Evolutionary conservation across 2,888 invertebrate species (phyloP), one percentile per base, ranked within the genome.

Genomic region (Nemurella pictetii): DNA sequence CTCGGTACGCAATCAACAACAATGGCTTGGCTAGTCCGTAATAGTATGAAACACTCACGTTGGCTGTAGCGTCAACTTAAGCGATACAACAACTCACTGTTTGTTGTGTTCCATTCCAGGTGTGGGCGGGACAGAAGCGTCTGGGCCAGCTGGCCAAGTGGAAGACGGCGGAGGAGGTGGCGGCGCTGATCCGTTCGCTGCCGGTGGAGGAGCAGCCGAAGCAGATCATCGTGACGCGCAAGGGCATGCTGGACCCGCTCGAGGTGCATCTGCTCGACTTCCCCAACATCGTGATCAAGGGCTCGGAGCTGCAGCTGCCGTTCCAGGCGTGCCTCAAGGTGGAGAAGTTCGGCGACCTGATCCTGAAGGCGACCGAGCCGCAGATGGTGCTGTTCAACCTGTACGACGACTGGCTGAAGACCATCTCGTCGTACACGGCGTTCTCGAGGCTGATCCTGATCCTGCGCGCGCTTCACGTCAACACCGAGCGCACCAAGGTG

Each of bases 151-250:
- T 99, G 91, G 99, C 99, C 12, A 99, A 99, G 91, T 99, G 99
- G 99, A 99, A 99, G 91, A 99, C 99, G 0, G 99, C 99, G 83
- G 99, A 99, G 92, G 99, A 99, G 95, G 99, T 99, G 25, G 99
- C 99, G 0, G 99, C 99, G 36, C 92, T 99, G 88, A 99, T 99
- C 94, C 95, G 99, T 77, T 99, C 99, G 0, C 91, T 99, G 87
- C 99, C 99, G 0, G 99, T 99, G 3, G 99, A 99, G 91, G 99
- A 99, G 91, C 99, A 99, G 90, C 99, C 99, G 0, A 99, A 99
- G 90, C 99, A 99, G 92, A 99, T 99, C 90, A 99, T 99, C 90
- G 99, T 99, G 85, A 99, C 99, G 0, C 94, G 99, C 88, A 99
- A 99, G 90, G 99, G 99, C 90, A 99, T 99, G 99, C 95, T 99